Percentiles rank a stretch among this genome's conserved stretches.
Evolutionary conservation across 2,113 vertebrate species (phyloP).

Genomic region (Hymenochirus boettgeri): DNA sequence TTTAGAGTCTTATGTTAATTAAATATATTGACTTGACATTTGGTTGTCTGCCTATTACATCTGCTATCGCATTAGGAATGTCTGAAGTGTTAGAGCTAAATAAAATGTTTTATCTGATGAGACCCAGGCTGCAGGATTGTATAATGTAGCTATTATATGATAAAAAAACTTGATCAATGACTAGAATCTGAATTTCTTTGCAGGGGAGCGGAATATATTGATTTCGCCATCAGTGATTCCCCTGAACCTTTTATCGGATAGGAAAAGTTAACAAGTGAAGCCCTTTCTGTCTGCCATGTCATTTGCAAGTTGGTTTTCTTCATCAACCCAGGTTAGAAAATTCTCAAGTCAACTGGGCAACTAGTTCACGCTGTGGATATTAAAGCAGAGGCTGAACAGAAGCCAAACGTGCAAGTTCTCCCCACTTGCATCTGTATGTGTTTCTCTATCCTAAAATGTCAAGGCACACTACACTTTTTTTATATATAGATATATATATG

Average conservation of each 20-base stretch:
- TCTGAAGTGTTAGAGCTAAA: constrained; percentile 39
- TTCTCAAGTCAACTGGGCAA: background rate
- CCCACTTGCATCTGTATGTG: no score
- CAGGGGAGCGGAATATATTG: no score
- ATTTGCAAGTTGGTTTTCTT: background rate
- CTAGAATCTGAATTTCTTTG: background rate
- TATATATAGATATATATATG: no score
- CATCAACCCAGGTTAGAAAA: background rate
- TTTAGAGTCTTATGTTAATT: constrained; percentile 54
- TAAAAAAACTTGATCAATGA: constrained; percentile 3
- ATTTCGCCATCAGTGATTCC: no score
- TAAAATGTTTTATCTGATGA: constrained; percentile 52
- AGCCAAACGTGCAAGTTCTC: background rate
- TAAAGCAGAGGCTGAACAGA: background rate
- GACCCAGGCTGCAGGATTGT: constrained; percentile 2
- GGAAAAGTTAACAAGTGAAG: background rate
- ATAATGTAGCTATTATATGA: background rate
- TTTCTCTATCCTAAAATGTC: no score
- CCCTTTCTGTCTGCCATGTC: background rate
- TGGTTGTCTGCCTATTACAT: constrained; percentile 47
- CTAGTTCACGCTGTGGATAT: background rate
- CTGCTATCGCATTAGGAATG: constrained; percentile 24
- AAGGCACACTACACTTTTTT: no score
- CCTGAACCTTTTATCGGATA: no score
- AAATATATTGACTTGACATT: constrained; percentile 61